These are phyloP conservation scores for Spongilla lacustris DNA, from an alignment of 37 sponge, comb jelly and placozoan genomes.

Conservation along the genomic window DNA sequence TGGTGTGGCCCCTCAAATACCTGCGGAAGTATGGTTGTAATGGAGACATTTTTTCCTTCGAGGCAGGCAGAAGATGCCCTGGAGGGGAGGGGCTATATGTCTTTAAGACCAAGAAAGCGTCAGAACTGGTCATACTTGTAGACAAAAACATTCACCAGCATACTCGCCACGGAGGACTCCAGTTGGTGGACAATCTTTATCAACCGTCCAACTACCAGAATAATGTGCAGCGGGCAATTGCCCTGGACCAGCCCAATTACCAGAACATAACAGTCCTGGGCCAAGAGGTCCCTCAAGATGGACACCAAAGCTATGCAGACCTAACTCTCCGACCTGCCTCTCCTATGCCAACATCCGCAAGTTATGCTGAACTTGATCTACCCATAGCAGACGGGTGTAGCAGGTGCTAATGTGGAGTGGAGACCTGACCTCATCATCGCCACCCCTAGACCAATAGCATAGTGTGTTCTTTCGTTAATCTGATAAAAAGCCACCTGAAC, in stretches of 20 bases:
- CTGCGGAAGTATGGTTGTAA: conserved; percentile 85
- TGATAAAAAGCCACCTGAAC: no score
- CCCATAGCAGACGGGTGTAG: neutral
- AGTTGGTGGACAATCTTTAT: neutral
- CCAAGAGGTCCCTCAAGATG: neutral
- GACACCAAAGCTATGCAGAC: conserved; percentile 13
- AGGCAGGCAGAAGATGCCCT: conserved; percentile 83
- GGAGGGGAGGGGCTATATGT: conserved; percentile 83
- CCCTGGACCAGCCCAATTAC: neutral
- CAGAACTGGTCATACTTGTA: conserved; percentile 52
- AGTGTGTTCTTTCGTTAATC: no score
- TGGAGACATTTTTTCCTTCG: conserved; percentile 81
- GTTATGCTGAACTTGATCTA: conserved; percentile 26
- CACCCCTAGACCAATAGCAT: no score
- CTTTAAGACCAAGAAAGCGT: conserved; percentile 54
- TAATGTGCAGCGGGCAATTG: neutral
- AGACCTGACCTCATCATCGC: no score
- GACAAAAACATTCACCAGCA: conserved; percentile 55
- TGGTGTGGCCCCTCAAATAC: conserved; percentile 82
- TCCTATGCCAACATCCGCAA: neutral
- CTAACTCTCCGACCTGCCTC: conserved; percentile 3
- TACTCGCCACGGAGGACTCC: neutral
- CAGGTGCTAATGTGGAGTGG: neutral
- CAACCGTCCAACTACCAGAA: conserved; percentile 15
- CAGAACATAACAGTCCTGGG: neutral